Percentiles rank a stretch among this genome's conserved stretches.
Conservation (phyloP, 1,140 invertebrate species). For the Hypsibius dujardini region DNA sequence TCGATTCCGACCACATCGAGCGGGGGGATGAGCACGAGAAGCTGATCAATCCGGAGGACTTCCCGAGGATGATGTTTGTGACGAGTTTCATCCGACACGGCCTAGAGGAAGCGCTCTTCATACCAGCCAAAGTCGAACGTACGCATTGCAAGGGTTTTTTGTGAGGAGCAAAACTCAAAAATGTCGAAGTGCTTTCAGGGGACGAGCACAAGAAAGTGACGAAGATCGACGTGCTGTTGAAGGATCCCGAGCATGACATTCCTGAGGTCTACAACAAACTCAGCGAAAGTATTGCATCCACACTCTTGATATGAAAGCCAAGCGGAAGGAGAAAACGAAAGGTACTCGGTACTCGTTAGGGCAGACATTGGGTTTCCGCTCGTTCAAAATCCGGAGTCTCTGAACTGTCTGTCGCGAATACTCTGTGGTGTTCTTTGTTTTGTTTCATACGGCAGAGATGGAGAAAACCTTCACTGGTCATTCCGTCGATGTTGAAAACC, state of each 20-base stretch:
- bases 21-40: neutral
- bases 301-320: neutral
- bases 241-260: neutral
- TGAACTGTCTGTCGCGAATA: neutral
- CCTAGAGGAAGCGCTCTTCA: conserved; percentile 66
- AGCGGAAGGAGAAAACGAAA: neutral
- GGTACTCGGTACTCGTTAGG: too few relatives aligned
- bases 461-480: neutral
- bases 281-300: neutral
- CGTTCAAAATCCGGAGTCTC: neutral
- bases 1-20: neutral
- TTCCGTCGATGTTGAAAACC: neutral
- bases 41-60: neutral
- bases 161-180: neutral
- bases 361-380: too few relatives aligned
- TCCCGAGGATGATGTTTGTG: neutral
- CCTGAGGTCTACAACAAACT: neutral
- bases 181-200: neutral
- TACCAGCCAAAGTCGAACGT: neutral
- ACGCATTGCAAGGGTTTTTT: neutral
- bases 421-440: neutral
- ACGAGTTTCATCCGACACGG: conserved; percentile 38
- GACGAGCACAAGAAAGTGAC: neutral
- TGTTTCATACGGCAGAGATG: neutral
- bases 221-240: neutral